Evolutionary conservation across 2,797 vertebrate species (phyloP), one percentile per base, ranked within the genome.

Genomic region (Lycodopsis pacificus): DNA sequence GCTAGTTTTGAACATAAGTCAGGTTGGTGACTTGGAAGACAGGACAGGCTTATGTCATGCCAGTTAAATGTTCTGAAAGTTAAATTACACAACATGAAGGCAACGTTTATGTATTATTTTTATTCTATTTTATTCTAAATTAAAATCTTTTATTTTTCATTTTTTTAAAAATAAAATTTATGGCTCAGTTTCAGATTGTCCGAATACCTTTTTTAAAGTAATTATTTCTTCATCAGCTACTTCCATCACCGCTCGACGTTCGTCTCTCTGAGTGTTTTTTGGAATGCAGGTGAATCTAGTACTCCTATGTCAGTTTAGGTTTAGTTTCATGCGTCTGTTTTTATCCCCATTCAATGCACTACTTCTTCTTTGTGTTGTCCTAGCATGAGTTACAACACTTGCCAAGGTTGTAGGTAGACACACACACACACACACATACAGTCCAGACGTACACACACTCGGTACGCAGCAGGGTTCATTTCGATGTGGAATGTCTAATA

Each of bases 401-500:
- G 79, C 80, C 77, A 20, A 65, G 34, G 56, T 70, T 88, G 81
- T 84, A 71, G 77, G 72, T 7, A 69, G 48, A 73, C 0, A n/a
- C 20, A 49, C 27, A 36, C 56, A 9, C 49, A 66, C 70, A 58
- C 73, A 66, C 65, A 70, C 72, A 69, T 3, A 27, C 27, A 27
- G 25, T 27, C 36, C 53, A 77, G 10, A 75, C 51, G 30, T 19
- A 72, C 71, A 84, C 71, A 80, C 58, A 65, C 76, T 75, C 71
- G 27, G 66, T 72, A 79, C 79, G 27, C 88, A 71, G 81, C 80
- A 84, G 88, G 91, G 91, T 93, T 94, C 87, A 89, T 92, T 95
- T 94, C 92, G 83, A 93, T 91, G 89, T 93, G 83, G 90, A 91
- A 83, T 85, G 92, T 87, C 92, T 94, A 96, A 96, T 95, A 94